phyloP scores from a whole-genome alignment of 2,888 invertebrate species.

The Cryptophagus acutangulus region DNA sequence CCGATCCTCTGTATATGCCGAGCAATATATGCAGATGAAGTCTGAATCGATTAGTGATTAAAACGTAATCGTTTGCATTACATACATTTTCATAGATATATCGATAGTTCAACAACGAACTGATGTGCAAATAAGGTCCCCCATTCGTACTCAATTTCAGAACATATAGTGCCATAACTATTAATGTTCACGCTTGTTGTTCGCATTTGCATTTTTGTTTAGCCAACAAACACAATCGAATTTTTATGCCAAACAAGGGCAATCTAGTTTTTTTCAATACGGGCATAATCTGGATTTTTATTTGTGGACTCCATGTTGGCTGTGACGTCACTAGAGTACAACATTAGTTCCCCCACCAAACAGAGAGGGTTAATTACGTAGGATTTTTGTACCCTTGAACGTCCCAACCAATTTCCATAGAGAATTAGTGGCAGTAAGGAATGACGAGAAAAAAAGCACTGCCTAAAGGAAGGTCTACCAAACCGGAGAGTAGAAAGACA shows the following conservation, averaged over 20 bases:
- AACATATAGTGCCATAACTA: neutral
- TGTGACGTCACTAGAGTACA: no score
- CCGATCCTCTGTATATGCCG: constrained; percentile 4
- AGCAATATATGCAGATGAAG: constrained; percentile 3
- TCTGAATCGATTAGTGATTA: constrained; percentile 12
- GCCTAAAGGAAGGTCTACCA: constrained; percentile 11
- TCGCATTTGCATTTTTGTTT: no score
- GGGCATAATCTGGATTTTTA: no score
- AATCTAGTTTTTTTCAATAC: no score
- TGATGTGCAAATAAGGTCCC: constrained; percentile 9
- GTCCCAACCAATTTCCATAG: constrained; percentile 8
- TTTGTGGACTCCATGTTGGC: no score
- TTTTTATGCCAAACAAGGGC: no score
- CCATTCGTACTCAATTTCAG: neutral
- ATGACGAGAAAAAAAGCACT: constrained; percentile 7
- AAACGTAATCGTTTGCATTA: constrained; percentile 10
- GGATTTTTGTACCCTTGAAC: no score
- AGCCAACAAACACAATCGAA: no score
- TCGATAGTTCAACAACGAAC: constrained; percentile 2
- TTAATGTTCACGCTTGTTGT: neutral
- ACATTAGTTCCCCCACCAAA: no score
- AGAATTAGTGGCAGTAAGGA: constrained; percentile 11
- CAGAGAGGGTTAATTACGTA: no score
- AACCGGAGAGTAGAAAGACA: constrained; percentile 11
- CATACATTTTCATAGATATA: constrained; percentile 6